A percentile compares a stretch with the other conserved stretches of the same genome.
phyloP scores from a whole-genome alignment of 53 echinoderm and acorn worm genomes.

The Actinopyga echinites region DNA sequence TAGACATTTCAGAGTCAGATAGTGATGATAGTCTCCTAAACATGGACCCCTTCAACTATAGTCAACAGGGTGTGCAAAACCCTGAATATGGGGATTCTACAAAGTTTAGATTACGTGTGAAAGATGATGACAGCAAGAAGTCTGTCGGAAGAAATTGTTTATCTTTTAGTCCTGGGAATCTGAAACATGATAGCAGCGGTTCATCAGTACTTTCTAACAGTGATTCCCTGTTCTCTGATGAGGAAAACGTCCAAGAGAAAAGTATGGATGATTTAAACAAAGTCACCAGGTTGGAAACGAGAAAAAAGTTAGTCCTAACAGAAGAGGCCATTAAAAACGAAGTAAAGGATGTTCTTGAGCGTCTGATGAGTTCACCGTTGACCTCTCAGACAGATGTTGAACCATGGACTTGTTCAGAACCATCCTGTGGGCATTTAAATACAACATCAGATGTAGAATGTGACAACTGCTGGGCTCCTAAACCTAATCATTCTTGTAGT shows the following conservation, averaged over 20 bases:
- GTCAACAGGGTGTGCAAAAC: too few relatives aligned
- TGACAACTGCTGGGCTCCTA: conserved; percentile 58
- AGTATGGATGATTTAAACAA: background rate
- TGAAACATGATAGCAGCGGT: too few relatives aligned
- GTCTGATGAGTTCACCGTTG: background rate
- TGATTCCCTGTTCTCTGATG: conserved; percentile 13
- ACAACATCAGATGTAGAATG: conserved; percentile 37
- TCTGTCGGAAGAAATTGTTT: too few relatives aligned
- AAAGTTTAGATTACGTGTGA: too few relatives aligned
- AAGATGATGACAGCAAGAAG: too few relatives aligned
- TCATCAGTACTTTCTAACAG: background rate
- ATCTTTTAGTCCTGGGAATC: too few relatives aligned
- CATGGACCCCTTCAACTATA: background rate
- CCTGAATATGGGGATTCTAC: too few relatives aligned
- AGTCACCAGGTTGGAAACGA: too few relatives aligned
- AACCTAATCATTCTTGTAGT: background rate
- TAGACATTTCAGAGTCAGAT: conserved; percentile 23
- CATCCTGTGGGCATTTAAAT: conserved; percentile 37
- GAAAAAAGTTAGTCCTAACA: too few relatives aligned
- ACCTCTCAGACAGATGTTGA: conserved; percentile 4
- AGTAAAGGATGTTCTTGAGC: background rate
- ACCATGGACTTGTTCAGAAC: conserved; percentile 56
- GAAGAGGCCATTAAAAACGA: background rate
- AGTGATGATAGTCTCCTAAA: background rate
- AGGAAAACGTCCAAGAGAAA: background rate